Percentiles rank a stretch among this genome's conserved stretches.
Evolutionary conservation across 2,113 vertebrate species (phyloP).

Genomic region (Platanista minor): DNA sequence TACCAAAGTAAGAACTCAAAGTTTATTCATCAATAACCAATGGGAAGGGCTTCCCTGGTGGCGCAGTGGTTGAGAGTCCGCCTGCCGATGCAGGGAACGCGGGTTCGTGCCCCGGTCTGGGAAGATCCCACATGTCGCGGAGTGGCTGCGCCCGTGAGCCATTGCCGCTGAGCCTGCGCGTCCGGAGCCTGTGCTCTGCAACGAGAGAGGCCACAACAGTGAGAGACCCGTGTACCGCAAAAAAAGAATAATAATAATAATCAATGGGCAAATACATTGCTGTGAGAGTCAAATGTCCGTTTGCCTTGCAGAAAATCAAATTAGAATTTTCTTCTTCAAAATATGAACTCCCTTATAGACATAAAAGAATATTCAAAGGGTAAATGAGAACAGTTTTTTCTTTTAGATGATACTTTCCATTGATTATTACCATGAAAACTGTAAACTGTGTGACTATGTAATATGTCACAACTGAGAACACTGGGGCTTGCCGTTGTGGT

Average conservation of each 20-base stretch:
- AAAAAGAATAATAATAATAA: too few species aligned
- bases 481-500: too few species aligned
- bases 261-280: slow-evolving; percentile 40
- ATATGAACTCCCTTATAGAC: background rate
- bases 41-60: too few species aligned
- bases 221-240: too few species aligned
- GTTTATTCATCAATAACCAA: slow-evolving; percentile 57
- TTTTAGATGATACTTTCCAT: background rate
- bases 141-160: too few species aligned
- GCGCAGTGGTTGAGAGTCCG: too few species aligned
- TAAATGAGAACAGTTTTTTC: background rate
- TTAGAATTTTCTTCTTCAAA: slow-evolving; percentile 11
- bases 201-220: too few species aligned
- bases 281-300: background rate
- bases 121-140: too few species aligned
- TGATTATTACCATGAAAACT: background rate
- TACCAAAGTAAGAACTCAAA: slow-evolving; percentile 57
- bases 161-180: too few species aligned
- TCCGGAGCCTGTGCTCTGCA: too few species aligned
- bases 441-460: background rate
- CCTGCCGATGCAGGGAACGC: too few species aligned
- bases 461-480: background rate
- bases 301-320: background rate
- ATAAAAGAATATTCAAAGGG: background rate
- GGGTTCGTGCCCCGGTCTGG: too few species aligned